phyloP scores from a whole-genome alignment of 2,888 invertebrate genomes.

The Xanthostigma xanthostigma region DNA sequence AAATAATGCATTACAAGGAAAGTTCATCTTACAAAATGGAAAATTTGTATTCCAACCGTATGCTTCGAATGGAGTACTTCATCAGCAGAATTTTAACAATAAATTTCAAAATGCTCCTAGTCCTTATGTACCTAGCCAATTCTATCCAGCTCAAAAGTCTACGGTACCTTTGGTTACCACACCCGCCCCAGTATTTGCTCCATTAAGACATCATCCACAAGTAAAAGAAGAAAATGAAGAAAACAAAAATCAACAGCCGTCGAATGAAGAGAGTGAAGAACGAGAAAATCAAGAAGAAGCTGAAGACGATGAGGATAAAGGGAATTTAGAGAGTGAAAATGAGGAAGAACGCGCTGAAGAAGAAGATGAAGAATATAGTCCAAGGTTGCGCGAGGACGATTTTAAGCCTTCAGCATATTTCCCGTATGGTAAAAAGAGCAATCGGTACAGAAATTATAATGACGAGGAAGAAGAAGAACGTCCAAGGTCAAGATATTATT shows the following conservation, averaged over 20 bases:
- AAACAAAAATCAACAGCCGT: conserved; percentile 4
- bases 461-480: conserved; percentile 12
- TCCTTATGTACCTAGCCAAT: neutral
- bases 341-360: conserved; percentile 10
- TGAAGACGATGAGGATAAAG: conserved; percentile 5
- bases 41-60: conserved; percentile 8
- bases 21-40: conserved; percentile 9
- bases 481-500: conserved; percentile 9
- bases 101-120: neutral
- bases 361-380: conserved; percentile 6
- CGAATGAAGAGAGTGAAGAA: conserved; percentile 7
- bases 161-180: conserved; percentile 4
- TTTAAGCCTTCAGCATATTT: neutral
- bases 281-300: conserved; percentile 6
- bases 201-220: neutral
- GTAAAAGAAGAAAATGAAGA: neutral
- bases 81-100: too few relatives aligned
- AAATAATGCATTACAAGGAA: conserved; percentile 1
- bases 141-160: neutral
- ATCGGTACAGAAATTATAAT: neutral
- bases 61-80: too few relatives aligned
- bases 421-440: too few relatives aligned
- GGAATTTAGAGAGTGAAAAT: conserved; percentile 8
- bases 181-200: neutral
- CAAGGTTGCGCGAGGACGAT: neutral